Conservation (phyloP, 2,797 vertebrate species). For the Typhlichthys eigenmanni region DNA sequence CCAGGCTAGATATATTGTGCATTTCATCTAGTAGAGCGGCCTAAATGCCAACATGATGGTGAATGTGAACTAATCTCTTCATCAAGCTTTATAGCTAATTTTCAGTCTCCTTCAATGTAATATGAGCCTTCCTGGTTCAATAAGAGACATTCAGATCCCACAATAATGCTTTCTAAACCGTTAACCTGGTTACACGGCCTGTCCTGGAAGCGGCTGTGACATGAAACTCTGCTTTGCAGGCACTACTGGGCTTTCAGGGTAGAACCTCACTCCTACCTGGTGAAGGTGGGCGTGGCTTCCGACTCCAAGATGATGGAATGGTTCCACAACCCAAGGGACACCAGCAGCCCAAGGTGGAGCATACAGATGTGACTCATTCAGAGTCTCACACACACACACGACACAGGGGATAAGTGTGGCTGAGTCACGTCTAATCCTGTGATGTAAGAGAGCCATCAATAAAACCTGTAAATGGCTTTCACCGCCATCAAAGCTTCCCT, state of each 20-base stretch:
- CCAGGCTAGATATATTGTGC: too few relatives aligned
- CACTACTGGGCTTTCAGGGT: constrained; percentile 96
- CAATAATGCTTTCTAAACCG: too few relatives aligned
- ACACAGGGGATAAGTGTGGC: constrained; percentile 17
- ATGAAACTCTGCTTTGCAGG: constrained; percentile 50
- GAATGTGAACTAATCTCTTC: too few relatives aligned
- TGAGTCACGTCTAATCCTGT: constrained; percentile 60
- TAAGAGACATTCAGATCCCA: too few relatives aligned
- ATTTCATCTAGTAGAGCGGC: too few relatives aligned
- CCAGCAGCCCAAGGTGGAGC: constrained; percentile 88
- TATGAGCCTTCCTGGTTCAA: too few relatives aligned
- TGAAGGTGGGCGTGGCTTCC: constrained; percentile 93
- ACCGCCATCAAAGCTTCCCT: constrained; percentile 45
- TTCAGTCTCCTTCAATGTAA: too few relatives aligned
- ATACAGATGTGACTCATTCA: background rate
- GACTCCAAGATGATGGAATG: constrained; percentile 90
- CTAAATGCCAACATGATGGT: too few relatives aligned
- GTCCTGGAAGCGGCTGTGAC: too few relatives aligned
- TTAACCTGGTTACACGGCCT: too few relatives aligned
- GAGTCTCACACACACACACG: constrained; percentile 1
- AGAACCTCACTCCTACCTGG: constrained; percentile 89
- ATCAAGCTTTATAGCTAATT: too few relatives aligned
- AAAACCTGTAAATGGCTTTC: constrained; percentile 64
- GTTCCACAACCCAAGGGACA: constrained; percentile 90
- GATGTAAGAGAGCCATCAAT: constrained; percentile 55